Evolutionary conservation across 2,797 vertebrate species (phyloP).

Genomic region (Podargus strigoides): DNA sequence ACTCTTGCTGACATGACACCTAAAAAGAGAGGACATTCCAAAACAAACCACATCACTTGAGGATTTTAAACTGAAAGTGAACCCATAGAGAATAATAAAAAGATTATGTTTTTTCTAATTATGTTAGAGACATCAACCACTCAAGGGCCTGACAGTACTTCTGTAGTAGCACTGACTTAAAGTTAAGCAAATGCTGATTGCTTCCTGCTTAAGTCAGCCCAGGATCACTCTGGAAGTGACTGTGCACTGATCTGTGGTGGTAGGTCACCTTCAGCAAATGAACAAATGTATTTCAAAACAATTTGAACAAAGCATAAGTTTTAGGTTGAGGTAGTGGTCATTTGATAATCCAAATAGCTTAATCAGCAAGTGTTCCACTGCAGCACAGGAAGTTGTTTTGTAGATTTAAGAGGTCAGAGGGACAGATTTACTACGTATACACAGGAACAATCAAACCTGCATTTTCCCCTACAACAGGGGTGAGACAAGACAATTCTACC

Average conservation of each 20-base stretch:
- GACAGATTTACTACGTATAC: not conserved
- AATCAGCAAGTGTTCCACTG: not conserved
- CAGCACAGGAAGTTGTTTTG: not conserved
- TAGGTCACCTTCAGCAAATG: not conserved
- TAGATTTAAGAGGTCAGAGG: not conserved
- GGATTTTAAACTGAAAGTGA: not conserved
- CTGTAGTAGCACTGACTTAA: not conserved
- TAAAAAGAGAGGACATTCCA: not conserved
- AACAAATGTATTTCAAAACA: not conserved
- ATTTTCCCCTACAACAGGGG: not conserved
- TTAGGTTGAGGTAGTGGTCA: not conserved
- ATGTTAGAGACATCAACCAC: not conserved
- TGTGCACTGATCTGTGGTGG: not conserved
- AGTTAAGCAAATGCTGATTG: not conserved
- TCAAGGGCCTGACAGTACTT: not conserved
- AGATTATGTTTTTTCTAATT: not conserved
- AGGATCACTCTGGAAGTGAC: not conserved
- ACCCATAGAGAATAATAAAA: not conserved
- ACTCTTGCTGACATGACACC: not conserved
- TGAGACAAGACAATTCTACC: constrained; percentile 3
- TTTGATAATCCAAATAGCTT: not conserved
- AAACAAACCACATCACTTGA: not conserved
- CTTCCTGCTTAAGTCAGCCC: not conserved
- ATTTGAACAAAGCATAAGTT: not conserved
- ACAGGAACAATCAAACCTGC: not conserved